These are phyloP conservation scores for Sphaerodactylus townsendi DNA, from an alignment of 2,113 vertebrate genomes.

Conservation along the genomic window DNA sequence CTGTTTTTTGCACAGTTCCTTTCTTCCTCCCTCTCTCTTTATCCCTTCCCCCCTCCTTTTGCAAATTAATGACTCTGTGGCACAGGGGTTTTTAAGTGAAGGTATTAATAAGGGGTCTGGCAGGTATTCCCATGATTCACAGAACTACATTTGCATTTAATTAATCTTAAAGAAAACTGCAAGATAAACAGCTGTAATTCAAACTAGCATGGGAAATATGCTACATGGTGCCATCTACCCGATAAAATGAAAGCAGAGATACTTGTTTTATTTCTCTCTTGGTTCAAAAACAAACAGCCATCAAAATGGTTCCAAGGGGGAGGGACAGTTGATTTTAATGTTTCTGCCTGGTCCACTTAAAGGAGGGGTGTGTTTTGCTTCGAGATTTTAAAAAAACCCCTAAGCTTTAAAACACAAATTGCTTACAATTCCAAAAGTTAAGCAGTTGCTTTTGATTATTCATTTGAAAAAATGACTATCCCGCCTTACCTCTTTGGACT, in stretches of 20 bases:
- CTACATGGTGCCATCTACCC: conserved; percentile 74
- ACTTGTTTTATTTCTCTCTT: conserved; percentile 73
- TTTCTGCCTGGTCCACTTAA: conserved; percentile 57
- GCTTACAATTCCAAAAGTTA: conserved; percentile 68
- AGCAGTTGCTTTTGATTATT: conserved; percentile 39
- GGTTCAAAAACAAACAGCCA: conserved; percentile 71
- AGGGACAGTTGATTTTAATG: conserved; percentile 54
- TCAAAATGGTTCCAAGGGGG: conserved; percentile 60
- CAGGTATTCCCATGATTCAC: conserved; percentile 85
- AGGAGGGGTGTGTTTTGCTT: conserved; percentile 47
- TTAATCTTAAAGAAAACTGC: conserved; percentile 87
- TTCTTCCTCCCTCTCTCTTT: background rate
- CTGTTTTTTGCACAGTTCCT: conserved; percentile 66
- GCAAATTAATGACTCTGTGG: conserved; percentile 83
- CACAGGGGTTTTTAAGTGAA: conserved; percentile 81
- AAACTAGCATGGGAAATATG: conserved; percentile 77
- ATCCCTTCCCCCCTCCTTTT: conserved; percentile 29
- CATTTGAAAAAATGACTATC: too few species aligned
- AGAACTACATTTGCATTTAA: conserved; percentile 87
- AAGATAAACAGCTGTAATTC: conserved; percentile 90
- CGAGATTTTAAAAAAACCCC: conserved; percentile 64
- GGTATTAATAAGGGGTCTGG: conserved; percentile 88
- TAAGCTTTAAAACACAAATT: conserved; percentile 75
- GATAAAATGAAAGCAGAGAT: conserved; percentile 76
- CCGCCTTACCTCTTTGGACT: too few species aligned